phyloP scores from a whole-genome alignment of 2,113 vertebrate genomes.

The Apistogramma diplotaenia region DNA sequence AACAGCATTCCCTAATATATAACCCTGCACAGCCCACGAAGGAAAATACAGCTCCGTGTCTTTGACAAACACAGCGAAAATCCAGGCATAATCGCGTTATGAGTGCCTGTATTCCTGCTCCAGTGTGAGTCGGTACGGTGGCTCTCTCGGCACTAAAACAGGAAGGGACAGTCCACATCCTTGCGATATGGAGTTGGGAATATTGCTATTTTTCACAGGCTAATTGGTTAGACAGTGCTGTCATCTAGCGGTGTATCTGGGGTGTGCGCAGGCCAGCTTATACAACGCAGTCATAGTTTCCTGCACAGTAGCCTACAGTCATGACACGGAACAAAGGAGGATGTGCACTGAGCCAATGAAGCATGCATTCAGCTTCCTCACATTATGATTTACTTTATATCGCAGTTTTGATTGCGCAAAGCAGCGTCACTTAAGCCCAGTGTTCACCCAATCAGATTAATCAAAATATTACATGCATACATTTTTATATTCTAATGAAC shows the following conservation, averaged over 20 bases:
- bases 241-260: slow-evolving; percentile 74
- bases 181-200: slow-evolving; percentile 72
- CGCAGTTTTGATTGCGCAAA: neutral
- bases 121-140: slow-evolving; percentile 71
- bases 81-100: slow-evolving; percentile 72
- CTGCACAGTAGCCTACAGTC: neutral
- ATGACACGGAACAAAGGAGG: slow-evolving; percentile 40
- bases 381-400: neutral
- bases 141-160: slow-evolving; percentile 79
- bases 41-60: slow-evolving; percentile 58
- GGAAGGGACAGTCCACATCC: slow-evolving; percentile 84
- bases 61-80: slow-evolving; percentile 35
- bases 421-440: neutral
- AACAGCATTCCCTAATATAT: slow-evolving; percentile 53
- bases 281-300: slow-evolving; percentile 3
- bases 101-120: slow-evolving; percentile 69
- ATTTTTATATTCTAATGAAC: neutral
- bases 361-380: neutral
- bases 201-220: slow-evolving; percentile 48
- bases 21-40: slow-evolving; percentile 26
- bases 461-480: too few species aligned
- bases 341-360: neutral
- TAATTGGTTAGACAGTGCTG: slow-evolving; percentile 72
- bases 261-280: slow-evolving; percentile 27
- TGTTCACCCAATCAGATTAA: neutral